These are phyloP conservation scores for Tipula unca DNA, from an alignment of 2,888 invertebrate species.

Conservation along the genomic window DNA sequence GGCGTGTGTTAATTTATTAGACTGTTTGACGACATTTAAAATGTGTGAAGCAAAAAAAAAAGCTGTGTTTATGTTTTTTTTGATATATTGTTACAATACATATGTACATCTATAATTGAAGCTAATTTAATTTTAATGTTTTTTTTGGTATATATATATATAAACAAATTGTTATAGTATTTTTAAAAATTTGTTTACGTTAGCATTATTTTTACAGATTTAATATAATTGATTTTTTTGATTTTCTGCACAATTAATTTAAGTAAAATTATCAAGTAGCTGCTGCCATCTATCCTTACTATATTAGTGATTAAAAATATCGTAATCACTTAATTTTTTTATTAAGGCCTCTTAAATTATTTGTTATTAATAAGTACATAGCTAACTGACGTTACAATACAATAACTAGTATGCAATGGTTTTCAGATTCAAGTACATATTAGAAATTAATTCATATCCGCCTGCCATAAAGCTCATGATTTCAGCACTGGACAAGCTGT, in stretches of 20 bases:
- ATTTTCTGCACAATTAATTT: background rate
- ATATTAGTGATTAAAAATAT: background rate
- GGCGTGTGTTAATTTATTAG: background rate
- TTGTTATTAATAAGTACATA: too few relatives aligned
- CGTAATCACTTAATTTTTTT: too few relatives aligned
- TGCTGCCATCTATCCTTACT: background rate
- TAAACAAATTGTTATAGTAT: background rate
- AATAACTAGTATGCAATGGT: too few relatives aligned
- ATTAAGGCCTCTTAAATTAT: too few relatives aligned
- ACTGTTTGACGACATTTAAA: background rate
- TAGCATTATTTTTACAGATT: background rate
- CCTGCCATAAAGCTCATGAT: too few relatives aligned
- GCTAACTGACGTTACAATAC: too few relatives aligned
- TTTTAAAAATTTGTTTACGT: background rate
- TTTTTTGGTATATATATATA: too few relatives aligned
- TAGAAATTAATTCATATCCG: too few relatives aligned
- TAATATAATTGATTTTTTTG: background rate
- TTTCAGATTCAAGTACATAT: too few relatives aligned
- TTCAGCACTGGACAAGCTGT: too few relatives aligned
- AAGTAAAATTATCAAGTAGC: background rate
- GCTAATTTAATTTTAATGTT: background rate
- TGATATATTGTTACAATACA: background rate
- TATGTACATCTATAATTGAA: background rate
- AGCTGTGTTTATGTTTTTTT: background rate
- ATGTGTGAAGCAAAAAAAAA: background rate